phyloP scores from a whole-genome alignment of 2,888 invertebrate species.

The Autographa pulchrina region DNA sequence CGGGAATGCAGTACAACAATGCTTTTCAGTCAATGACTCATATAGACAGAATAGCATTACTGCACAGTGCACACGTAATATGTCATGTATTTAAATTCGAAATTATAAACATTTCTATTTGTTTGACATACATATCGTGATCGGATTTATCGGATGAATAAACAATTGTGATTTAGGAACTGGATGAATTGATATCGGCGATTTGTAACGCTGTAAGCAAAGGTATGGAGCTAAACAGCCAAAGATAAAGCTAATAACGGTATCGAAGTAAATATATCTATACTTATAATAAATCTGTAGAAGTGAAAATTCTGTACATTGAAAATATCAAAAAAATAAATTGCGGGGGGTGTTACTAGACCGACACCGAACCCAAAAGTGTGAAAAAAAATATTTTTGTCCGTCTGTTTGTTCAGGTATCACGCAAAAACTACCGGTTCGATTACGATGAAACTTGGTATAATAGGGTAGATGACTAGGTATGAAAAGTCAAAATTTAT shows the following conservation, averaged over 20 bases:
- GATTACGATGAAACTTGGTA: too few relatives aligned
- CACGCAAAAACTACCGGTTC: too few relatives aligned
- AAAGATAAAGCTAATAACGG: background rate
- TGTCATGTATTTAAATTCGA: slow-evolving; percentile 41
- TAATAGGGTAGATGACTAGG: too few relatives aligned
- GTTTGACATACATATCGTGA: slow-evolving; percentile 33
- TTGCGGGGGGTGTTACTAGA: too few relatives aligned
- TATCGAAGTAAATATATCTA: background rate
- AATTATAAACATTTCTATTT: slow-evolving; percentile 20
- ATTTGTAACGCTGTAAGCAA: background rate
- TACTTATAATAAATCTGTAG: too few relatives aligned
- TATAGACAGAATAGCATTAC: slow-evolving; percentile 40
- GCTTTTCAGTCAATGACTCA: slow-evolving; percentile 31
- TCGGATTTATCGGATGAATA: slow-evolving; percentile 15
- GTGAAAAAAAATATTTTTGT: too few relatives aligned
- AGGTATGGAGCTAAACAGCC: background rate
- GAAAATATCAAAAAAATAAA: too few relatives aligned
- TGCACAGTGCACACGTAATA: slow-evolving; percentile 43
- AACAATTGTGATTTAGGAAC: background rate
- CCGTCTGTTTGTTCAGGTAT: too few relatives aligned
- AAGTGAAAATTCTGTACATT: too few relatives aligned
- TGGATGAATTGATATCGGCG: background rate
- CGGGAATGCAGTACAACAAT: background rate
- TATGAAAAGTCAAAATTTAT: too few relatives aligned
- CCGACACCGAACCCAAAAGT: too few relatives aligned